Percentiles rank a stretch among this genome's conserved stretches.
phyloP scores from a whole-genome alignment of 2,113 vertebrate genomes.

The Ursus arctos region DNA sequence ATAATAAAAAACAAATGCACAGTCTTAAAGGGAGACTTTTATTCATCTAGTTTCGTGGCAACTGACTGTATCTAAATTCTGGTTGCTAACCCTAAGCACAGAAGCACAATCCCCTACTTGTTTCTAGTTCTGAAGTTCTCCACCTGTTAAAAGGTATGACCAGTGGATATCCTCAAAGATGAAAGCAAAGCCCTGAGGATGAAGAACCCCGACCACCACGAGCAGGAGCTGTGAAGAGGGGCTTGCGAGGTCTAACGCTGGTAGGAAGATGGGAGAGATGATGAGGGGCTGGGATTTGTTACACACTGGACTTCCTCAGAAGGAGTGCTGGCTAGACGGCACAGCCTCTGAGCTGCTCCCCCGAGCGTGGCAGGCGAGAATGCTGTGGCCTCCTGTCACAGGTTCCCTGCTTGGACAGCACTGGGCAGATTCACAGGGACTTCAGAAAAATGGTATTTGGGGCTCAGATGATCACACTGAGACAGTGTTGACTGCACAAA shows the following conservation, averaged over 20 bases:
- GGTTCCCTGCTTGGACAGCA: background rate
- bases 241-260: background rate
- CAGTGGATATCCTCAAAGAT: background rate
- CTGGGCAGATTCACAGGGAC: background rate
- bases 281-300: background rate
- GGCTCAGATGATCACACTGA: background rate
- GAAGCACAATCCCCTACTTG: background rate
- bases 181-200: background rate
- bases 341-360: background rate
- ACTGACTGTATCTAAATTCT: background rate
- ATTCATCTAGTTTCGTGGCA: background rate
- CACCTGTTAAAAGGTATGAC: background rate
- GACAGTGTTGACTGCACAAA: background rate
- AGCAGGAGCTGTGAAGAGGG: background rate
- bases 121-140: background rate
- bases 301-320: background rate
- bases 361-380: background rate
- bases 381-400: background rate
- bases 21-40: background rate
- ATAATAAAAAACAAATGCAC: background rate
- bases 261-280: rapidly evolving
- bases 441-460: background rate
- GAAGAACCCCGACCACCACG: background rate
- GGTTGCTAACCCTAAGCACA: background rate
- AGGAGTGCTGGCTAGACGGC: background rate